phyloP scores from a whole-genome alignment of 2,888 invertebrate species.

The Margaritifera margaritifera region DNA sequence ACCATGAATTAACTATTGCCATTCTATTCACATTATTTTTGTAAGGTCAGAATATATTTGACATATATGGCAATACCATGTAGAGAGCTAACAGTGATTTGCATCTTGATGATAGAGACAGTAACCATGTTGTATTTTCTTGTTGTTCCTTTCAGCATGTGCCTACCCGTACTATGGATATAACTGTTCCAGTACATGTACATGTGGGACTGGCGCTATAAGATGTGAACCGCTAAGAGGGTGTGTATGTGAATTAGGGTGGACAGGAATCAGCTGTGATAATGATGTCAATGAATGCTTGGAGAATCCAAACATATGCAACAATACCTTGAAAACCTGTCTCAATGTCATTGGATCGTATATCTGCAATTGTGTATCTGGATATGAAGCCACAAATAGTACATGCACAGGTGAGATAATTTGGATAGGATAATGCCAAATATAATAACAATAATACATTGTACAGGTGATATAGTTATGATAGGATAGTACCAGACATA shows the following conservation, averaged over 20 bases:
- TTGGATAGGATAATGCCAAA: too few relatives aligned
- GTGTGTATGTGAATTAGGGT: conserved; percentile 11
- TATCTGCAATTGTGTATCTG: conserved; percentile 20
- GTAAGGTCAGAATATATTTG: too few relatives aligned
- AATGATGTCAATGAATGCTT: conserved; percentile 25
- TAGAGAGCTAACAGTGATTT: too few relatives aligned
- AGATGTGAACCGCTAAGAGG: conserved; percentile 10
- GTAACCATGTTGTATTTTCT: too few relatives aligned
- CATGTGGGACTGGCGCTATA: conserved; percentile 12
- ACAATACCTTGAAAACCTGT: conserved; percentile 5
- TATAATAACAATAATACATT: too few relatives aligned
- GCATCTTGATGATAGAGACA: too few relatives aligned
- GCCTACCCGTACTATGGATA: conserved; percentile 15
- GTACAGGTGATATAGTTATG: too few relatives aligned
- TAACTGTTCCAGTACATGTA: conserved; percentile 17
- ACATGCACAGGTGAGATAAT: too few relatives aligned
- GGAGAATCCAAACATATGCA: conserved; percentile 10
- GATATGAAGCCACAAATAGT: background rate
- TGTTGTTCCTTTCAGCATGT: conserved; percentile 14
- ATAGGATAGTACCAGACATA: too few relatives aligned
- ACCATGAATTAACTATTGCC: too few relatives aligned
- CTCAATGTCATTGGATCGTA: conserved; percentile 14
- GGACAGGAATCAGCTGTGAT: conserved; percentile 24
- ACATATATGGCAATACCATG: too few relatives aligned
- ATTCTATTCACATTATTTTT: too few relatives aligned